Base-by-base conservation (phyloP, 2,888 invertebrate genomes). In the Chouioia cunea region DNA sequence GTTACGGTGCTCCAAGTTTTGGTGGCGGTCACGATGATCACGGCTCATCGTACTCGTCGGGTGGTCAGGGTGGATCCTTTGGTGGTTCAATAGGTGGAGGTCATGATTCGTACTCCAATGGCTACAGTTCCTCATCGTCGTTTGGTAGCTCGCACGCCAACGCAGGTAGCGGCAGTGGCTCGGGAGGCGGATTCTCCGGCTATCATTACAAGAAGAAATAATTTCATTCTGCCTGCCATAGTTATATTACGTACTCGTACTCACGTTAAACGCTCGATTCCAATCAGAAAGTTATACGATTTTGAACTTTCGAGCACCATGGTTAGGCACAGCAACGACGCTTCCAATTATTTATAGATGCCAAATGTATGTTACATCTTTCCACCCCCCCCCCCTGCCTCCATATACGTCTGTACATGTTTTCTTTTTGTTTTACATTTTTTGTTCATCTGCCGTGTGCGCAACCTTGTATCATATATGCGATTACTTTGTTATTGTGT, bases 131-230 rank as follows among this genome's bases (percentile, higher is more conserved):
- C 53, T 53, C 60, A 3, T 58, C 53, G 6, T 53, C 60, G 2
- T 58, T 27, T 65, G n/a, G 60, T 48, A 66, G 70, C 50, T 27
- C 27, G 27, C 62, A 71, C 27, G 2, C 14, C 27, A 36, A 66
- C 48, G 58, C 65, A 20, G 74, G 74, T 10, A 62, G 71, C 50
- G 65, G 71, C 58, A 77, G 77, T 47, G 81, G 82, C 46, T 36
- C 36, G 10, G 36, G 6, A 36, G 36, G 36, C 12, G 36, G 36
- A 36, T 80, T 80, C 73, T 69, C 79, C 3, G 81, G 82, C 20
- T 82, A 82, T 50, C 79, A 79, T 56, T 80, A 79, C 62, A 79
- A 79, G 52, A 69, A 74, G n/a, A 56, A 62, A 62, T 68, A 58
- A 52, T 52, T 58, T 66, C 15, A n/a, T n/a, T n/a, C n/a, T n/a